Base-by-base conservation (phyloP, 2,888 invertebrate species). In the Geotrupes spiniger region DNA sequence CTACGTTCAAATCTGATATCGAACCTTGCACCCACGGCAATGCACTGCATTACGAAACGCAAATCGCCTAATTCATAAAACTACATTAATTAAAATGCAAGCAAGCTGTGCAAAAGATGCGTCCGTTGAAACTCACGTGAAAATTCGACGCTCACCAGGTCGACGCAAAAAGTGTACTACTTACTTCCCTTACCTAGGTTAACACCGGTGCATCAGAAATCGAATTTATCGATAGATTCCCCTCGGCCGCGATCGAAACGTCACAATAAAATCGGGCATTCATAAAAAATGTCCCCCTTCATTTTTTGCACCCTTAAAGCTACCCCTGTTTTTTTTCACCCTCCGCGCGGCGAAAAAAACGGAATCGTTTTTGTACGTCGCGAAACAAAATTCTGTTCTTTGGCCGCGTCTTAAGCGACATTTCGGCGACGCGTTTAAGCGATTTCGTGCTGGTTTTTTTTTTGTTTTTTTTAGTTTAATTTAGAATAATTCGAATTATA, bases 151-250 rank as follows among this genome's bases (percentile, higher is more conserved):
- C 57, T 56, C 63, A 60, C 64, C 57, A 59, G 41, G 54, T 61
- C 61, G 64, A 66, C 68, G 67, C 68, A 66, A 68, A 68, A 67
- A 63, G 61, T 55, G 54, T 54, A 70, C 69, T 69, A 60, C n/a
- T n/a, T n/a, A n/a, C 3, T 21, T 52, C 61, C 61, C 51, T 62
- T 68, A 71, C 71, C 70, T 70, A 67, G 65, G 63, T 51, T 62
- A 70, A 70, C 58, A 45, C 48, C 51, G 44, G 42, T 57, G 54
- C 58, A 59, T 60, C 59, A 63, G 61, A 68, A 70, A 71, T 71
- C 71, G 71, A 71, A 70, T 62, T 53, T 64, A 70, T 71, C 70
- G 70, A 71, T 71, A 68, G 67, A 68, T 68, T 64, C 64, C 65
- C 67, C 65, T 61, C 53, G 54, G 58, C 36, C 42, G 55, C 63